phyloP scores from a whole-genome alignment of 2,113 vertebrate species.

The Phalacrocorax aristotelis region DNA sequence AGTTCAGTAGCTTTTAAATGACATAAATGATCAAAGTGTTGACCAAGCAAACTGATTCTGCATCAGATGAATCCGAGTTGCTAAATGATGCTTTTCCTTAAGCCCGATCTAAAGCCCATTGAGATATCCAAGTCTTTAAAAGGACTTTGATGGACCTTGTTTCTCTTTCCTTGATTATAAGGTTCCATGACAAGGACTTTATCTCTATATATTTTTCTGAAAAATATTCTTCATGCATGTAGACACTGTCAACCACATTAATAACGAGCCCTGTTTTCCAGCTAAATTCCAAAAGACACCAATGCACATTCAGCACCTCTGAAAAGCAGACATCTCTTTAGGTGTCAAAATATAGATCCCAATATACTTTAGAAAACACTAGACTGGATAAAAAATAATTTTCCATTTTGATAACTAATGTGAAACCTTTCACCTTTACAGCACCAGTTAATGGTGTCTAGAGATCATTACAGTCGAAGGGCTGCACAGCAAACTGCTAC shows the following conservation, averaged over 20 bases:
- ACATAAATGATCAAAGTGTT: background rate
- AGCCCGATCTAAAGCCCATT: background rate
- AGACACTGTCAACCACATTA: conserved; percentile 39
- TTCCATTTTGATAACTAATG: background rate
- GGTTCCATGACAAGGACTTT: background rate
- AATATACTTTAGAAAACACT: background rate
- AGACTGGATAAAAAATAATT: background rate
- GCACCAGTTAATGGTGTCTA: background rate
- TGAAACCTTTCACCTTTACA: background rate
- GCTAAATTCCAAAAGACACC: background rate
- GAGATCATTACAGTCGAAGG: background rate
- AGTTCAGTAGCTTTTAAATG: conserved; percentile 24
- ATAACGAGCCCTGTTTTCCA: background rate
- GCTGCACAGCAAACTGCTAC: background rate
- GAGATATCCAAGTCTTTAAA: background rate
- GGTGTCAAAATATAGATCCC: background rate
- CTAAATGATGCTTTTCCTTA: background rate
- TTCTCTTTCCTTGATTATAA: background rate
- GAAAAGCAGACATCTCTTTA: background rate
- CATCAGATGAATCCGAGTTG: background rate
- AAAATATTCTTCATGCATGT: conserved; percentile 32
- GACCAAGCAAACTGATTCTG: background rate
- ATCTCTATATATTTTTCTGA: background rate
- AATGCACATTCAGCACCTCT: background rate
- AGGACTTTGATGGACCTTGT: background rate